Conservation (phyloP, 1,140 invertebrate species). For the Macrobrachium rosenbergii region DNA sequence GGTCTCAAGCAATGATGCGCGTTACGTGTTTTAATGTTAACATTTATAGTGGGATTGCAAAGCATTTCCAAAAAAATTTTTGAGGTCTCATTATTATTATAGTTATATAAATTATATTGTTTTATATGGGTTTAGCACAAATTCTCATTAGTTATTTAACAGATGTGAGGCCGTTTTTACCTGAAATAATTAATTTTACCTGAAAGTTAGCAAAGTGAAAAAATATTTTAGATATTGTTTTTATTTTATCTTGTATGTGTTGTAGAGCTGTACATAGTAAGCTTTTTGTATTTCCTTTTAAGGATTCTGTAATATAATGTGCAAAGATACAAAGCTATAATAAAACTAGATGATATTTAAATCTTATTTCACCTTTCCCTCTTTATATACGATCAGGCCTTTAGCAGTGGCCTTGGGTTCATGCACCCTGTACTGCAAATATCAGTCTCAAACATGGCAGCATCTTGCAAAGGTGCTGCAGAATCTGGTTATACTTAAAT, state of each 20-base stretch:
- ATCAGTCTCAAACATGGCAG: too few relatives aligned
- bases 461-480: too few relatives aligned
- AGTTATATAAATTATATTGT: conserved; percentile 31
- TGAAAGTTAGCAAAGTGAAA: conserved; percentile 60
- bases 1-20: conserved; percentile 50
- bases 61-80: conserved; percentile 27
- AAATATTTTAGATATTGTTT: conserved; percentile 65
- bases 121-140: conserved; percentile 59
- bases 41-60: conserved; percentile 37
- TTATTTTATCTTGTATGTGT: conserved; percentile 59
- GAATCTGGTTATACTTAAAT: too few relatives aligned
- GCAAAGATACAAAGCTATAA: conserved; percentile 65
- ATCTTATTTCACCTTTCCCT: not conserved
- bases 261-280: conserved; percentile 61
- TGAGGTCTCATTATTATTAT: conserved; percentile 35
- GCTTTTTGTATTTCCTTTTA: conserved; percentile 64
- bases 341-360: conserved; percentile 51
- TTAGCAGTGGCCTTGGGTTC: not conserved
- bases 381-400: too few relatives aligned
- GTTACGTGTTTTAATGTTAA: conserved; percentile 49
- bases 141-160: conserved; percentile 47
- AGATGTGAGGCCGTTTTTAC: conserved; percentile 32
- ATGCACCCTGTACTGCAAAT: not conserved
- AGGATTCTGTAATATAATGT: conserved; percentile 64
- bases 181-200: conserved; percentile 42